Evolutionary conservation across 2,797 vertebrate species (phyloP), one percentile per base, ranked within the genome.

Genomic region (Emydoidea blandingii): DNA sequence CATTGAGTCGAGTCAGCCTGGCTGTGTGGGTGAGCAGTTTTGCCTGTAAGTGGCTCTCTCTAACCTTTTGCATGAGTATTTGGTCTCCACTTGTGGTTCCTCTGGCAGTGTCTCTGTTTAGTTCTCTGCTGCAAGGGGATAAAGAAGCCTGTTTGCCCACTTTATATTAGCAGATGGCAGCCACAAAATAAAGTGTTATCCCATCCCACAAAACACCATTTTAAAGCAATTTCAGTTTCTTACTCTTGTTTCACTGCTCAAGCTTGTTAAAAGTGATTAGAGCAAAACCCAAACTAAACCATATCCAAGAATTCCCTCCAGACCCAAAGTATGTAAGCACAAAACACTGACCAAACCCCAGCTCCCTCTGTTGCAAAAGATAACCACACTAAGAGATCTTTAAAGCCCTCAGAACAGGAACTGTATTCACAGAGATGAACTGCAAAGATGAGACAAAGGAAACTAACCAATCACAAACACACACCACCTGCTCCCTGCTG

Each of bases 211-310:
- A 94, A 96, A 97, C 57, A 53, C 74, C 87, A 92, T 93, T 94
- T 95, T 94, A 95, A 96, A 93, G 92, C 94, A 96, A 96, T 90
- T 88, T 95, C 83, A 88, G 59, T 80, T 95, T 83, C 95, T 97
- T 88, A 62, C 44, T 81, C 94, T 92, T 91, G 85, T 94, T 93
- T 93, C 95, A 96, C 91, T 95, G 94, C 91, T 95, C 92, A 94
- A 91, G 87, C 91, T 97, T 92, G 87, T 96, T 96, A 84, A 91
- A 94, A 34, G 87, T 87, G 95, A 97, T 97, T 94, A 97, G 87
- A 96, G 94, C 79, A 96, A 97, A 97, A 88, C 68, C 92, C 85
- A 93, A 87, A 95, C 87, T 81, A 93, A 96, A 96, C 74, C 0
- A 1, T 88, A 94, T 93, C 92, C 95, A 93, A 96, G 82, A 89